Evolutionary conservation across 37 sponge, comb jelly and placozoan genomes (phyloP), one percentile per base, ranked within the genome.

Genomic region (Spongilla lacustris): DNA sequence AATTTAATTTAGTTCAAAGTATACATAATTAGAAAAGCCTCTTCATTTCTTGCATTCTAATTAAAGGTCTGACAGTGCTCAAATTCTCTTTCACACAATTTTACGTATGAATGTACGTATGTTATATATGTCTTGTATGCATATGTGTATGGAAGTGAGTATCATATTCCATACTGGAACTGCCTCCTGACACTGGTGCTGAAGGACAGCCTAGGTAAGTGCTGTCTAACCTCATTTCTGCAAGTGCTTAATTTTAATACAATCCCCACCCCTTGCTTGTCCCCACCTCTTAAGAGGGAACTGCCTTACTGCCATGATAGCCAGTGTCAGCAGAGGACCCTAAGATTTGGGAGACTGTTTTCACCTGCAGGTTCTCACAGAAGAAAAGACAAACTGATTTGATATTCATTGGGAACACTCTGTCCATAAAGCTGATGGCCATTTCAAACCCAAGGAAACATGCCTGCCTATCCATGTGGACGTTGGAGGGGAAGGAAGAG

Each of bases 291-390:
- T 68, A 93, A 91, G 97, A 73, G 97, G 97, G 0, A 96, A 96
- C 86, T 96, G 97, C 73, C 79, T 89, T 38, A 96, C 97, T n/a
- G 89, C 90, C 24, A 96, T 96, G 97, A 86, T 96, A 75, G 95
- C 97, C 19, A 91, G n/a, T 96, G 21, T 96, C 97, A 25, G 77
- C 76, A 5, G 92, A 96, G 50, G 88, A 84, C 71, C 27, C 2
- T 30, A 94, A 96, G 49, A 38, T 96, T 8, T 68, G 81, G 74
- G 97, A 96, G 86, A 84, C 92, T 29, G 86, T 96, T 35, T 96
- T 95, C 66, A 94, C 94, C 13, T 89, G 88, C 79, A 84, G 97
- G 68, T 96, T 96, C 78, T 87, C 97, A 50, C 97, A n/a, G n/a
- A n/a, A n/a, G n/a, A n/a, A n/a, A n/a, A n/a, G n/a, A n/a, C n/a